Base-by-base conservation (phyloP, 53 echinoderm and acorn worm species). In the Patiria pectinifera region DNA sequence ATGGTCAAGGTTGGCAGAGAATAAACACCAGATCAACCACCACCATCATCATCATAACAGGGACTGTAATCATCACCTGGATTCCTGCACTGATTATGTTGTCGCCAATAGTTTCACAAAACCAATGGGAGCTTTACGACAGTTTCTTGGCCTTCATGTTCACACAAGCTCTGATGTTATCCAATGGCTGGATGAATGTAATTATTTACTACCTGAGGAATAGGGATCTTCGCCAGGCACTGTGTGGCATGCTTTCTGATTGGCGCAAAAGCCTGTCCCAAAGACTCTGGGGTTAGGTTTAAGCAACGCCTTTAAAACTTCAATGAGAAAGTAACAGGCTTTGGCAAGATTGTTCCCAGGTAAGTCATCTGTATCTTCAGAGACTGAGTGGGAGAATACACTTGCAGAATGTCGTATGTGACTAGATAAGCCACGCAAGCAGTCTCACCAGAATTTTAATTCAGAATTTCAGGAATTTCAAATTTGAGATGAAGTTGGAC, bases 1-100 rank as follows among this genome's bases (percentile, higher is more conserved):
- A 79, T 47, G 80, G 80, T 11, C 80, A 79, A 79, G 80, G 80
- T 79, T 48, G 80, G 4, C 80, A 79, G 80, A 79, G 80, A 79
- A 47, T 79, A 45, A 79, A 79, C 80, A 79, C 45, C 80, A 79
- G 80, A 79, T 79, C 80, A 79, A 79, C 80, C 80, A 79, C 80
- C 80, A 79, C 80, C 46, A 79, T 79, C 80, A 15, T 79, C 45
- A 79, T 79, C 24, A 79, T 79, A 46, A 79, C 46, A 19, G 80
- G 80, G 48, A 45, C 80, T 46, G 2, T 79, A 19, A 24, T 79
- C 80, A 79, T 79, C 48, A 79, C 80, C 45, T 79, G 80, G 80
- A 79, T 79, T 45, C 80, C 80, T 46, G 0, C 48, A 46, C 12
- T 47, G 45, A 79, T 46, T 47, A 19, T 2, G 3, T 78, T 46